Conservation (phyloP, 2,888 invertebrate genomes). For the Mythimna vitellina region DNA sequence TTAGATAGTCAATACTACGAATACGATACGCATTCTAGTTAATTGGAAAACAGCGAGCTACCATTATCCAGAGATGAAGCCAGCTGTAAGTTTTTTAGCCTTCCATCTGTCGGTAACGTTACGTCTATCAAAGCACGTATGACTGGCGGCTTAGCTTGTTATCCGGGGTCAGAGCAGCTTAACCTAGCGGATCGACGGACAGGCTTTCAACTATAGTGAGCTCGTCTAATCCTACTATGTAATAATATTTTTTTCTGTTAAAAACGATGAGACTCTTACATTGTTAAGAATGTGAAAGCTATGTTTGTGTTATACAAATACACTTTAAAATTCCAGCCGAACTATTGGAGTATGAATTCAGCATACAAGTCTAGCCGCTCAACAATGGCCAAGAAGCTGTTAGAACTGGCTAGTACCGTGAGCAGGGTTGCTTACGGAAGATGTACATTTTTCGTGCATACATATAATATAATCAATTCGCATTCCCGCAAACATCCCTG, state of each 20-base stretch:
- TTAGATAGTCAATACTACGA: background rate
- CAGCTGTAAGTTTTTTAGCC: conserved; percentile 20
- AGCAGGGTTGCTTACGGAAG: too few species aligned
- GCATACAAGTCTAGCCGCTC: background rate
- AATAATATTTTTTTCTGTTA: too few species aligned
- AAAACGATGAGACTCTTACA: background rate
- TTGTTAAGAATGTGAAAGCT: too few species aligned
- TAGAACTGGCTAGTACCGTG: background rate
- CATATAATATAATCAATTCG: background rate
- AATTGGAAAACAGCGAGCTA: conserved; percentile 4
- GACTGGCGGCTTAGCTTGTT: conserved; percentile 44
- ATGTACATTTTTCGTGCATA: background rate
- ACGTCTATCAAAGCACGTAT: conserved; percentile 44
- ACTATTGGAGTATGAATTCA: too few species aligned
- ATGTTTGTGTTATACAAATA: too few species aligned
- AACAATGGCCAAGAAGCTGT: background rate
- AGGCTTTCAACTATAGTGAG: conserved; percentile 17
- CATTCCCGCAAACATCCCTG: background rate
- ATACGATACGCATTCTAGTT: background rate
- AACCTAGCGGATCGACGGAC: conserved; percentile 29
- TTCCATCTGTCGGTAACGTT: conserved; percentile 1
- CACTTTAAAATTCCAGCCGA: too few species aligned
- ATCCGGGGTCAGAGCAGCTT: conserved; percentile 37
- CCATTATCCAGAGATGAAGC: background rate
- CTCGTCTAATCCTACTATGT: background rate